Evolutionary conservation across 53 echinoderm and acorn worm genomes (phyloP).

Genomic region (Temnopleurus reevesii): DNA sequence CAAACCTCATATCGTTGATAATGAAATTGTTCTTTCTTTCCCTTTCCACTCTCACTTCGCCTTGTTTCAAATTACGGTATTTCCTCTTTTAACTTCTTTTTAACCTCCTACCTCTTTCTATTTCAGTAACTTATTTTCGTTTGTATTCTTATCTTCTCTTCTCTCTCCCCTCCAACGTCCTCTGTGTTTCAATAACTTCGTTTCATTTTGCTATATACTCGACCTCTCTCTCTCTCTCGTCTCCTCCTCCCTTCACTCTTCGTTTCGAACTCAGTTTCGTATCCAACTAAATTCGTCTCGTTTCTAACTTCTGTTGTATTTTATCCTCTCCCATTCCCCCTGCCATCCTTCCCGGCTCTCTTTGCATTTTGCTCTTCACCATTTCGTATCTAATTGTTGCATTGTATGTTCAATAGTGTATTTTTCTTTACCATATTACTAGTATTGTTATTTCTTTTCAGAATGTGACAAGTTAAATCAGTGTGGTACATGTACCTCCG

Average conservation of each 20-base stretch:
- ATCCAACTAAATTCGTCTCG: neutral
- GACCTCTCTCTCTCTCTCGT: neutral
- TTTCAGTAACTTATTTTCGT: neutral
- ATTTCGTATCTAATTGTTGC: neutral
- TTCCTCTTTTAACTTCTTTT: too few species aligned
- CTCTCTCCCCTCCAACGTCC: neutral
- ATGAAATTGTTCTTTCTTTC: too few species aligned
- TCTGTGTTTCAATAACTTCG: neutral
- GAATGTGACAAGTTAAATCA: conserved; percentile 69
- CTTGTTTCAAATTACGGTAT: too few species aligned
- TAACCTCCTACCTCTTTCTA: too few species aligned
- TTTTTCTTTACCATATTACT: too few species aligned
- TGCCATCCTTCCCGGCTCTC: neutral
- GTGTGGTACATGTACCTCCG: conserved; percentile 70
- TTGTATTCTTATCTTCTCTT: neutral
- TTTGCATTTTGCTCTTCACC: neutral
- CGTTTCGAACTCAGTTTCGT: neutral
- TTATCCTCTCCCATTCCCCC: neutral
- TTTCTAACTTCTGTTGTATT: too few species aligned
- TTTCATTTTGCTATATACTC: neutral
- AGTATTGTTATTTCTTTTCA: too few species aligned
- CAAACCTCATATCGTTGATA: neutral
- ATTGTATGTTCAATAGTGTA: too few species aligned
- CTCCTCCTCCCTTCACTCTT: neutral
- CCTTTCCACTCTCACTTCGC: too few species aligned